Conservation (phyloP, 2,888 invertebrate genomes). For the Branchellion lobata region DNA sequence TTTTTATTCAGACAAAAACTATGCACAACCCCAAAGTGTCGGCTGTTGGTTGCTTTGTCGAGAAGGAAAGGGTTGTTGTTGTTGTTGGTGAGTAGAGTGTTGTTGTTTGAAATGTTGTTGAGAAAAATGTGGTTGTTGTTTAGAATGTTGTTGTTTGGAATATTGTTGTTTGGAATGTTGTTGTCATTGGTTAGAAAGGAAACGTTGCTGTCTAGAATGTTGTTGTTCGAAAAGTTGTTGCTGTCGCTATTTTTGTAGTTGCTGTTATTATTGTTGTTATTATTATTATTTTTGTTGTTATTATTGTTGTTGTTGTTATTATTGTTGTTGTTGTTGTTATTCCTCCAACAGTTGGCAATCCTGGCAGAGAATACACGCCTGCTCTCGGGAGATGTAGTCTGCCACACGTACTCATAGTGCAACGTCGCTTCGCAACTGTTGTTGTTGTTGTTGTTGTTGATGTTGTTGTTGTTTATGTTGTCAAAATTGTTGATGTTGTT, state of each 20-base stretch:
- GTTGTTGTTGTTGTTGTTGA: conserved; percentile 26
- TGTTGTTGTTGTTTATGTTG: conserved; percentile 6
- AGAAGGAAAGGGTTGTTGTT: too few species aligned
- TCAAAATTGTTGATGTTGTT: background rate
- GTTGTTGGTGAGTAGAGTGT: too few species aligned
- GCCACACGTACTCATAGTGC: conserved; percentile 28
- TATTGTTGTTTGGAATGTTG: background rate
- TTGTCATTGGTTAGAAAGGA: background rate
- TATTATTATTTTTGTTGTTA: conserved; percentile 40
- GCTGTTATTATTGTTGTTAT: conserved; percentile 26
- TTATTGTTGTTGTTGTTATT: conserved; percentile 11
- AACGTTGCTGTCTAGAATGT: background rate
- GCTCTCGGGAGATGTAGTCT: conserved; percentile 16
- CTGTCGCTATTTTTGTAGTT: conserved; percentile 12
- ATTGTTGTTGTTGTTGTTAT: conserved; percentile 17
- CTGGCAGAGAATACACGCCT: background rate
- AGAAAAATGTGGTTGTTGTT: too few species aligned
- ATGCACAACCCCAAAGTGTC: too few species aligned
- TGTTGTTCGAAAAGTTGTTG: conserved; percentile 13
- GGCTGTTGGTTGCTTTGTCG: too few species aligned
- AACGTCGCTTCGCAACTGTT: conserved; percentile 1
- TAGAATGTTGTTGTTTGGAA: too few species aligned
- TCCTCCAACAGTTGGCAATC: conserved; percentile 14
- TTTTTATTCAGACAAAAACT: too few species aligned
- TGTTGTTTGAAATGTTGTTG: too few species aligned